phyloP scores from a whole-genome alignment of 2,888 invertebrate species.

The Tipula vernalis region DNA sequence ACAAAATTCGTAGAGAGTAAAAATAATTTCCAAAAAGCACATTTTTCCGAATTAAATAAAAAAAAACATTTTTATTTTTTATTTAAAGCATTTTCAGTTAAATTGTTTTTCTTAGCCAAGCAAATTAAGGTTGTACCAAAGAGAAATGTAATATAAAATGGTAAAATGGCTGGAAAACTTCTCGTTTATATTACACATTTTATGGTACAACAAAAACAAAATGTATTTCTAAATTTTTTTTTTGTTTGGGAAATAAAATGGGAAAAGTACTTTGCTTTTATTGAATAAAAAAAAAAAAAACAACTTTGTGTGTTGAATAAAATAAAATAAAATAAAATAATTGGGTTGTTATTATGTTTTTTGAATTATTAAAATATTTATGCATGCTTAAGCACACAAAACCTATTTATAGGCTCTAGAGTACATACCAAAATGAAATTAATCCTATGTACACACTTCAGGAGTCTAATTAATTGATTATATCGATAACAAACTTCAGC shows the following conservation, averaged over 20 bases:
- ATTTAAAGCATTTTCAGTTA: background rate
- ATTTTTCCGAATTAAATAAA: background rate
- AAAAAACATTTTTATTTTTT: background rate
- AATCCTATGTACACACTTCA: background rate
- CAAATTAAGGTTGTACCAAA: slow-evolving; percentile 4
- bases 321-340: background rate
- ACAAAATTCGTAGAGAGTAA: background rate
- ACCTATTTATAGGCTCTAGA: background rate
- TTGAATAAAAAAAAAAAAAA: background rate
- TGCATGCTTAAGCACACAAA: background rate
- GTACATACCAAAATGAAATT: background rate
- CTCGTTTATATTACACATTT: background rate
- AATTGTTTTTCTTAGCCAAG: slow-evolving; percentile 4
- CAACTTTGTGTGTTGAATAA: background rate
- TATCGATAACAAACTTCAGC: background rate
- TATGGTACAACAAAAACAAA: background rate
- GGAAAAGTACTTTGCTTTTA: background rate
- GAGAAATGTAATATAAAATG: background rate
- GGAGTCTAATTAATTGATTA: background rate
- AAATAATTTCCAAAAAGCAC: background rate
- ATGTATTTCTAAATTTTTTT: background rate
- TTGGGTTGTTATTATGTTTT: background rate
- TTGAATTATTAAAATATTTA: background rate
- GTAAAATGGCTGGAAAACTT: background rate
- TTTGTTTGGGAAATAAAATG: background rate